Conservation (phyloP, 37 sponge, comb jelly and placozoan species). For the Cliona cf. orientalis region DNA sequence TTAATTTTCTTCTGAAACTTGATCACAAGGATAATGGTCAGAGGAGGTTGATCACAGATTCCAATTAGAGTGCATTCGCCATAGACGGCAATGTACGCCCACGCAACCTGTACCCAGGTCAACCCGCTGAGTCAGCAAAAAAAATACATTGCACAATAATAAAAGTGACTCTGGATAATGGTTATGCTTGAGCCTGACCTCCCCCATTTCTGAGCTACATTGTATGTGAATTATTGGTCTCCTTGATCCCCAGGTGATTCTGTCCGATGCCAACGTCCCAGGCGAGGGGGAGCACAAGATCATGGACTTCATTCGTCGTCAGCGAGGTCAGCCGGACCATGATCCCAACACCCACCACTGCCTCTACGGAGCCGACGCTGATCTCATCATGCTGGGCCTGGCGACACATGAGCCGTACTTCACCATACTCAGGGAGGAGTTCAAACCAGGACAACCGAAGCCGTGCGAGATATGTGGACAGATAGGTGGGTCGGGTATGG, state of each 20-base stretch:
- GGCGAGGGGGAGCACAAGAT: conserved; percentile 99
- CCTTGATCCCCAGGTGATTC: conserved; percentile 89
- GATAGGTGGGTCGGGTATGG: conserved; percentile 70
- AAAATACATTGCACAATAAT: no score
- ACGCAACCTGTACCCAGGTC: no score
- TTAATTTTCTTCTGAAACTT: no score
- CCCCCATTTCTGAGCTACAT: no score
- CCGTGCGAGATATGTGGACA: conserved; percentile 99
- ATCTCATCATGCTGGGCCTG: conserved; percentile 97
- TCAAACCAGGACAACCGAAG: conserved; percentile 84
- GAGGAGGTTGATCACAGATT: no score
- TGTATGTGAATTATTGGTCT: no score
- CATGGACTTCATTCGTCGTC: conserved; percentile 96
- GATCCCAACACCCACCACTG: conserved; percentile 98
- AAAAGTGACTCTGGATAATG: no score
- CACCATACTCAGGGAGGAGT: conserved; percentile 98
- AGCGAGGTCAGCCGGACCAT: conserved; percentile 85
- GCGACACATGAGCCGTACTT: conserved; percentile 99
- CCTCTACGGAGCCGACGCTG: conserved; percentile 99
- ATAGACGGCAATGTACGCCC: no score
- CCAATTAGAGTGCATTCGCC: no score
- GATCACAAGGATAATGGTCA: no score
- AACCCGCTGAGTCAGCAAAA: no score
- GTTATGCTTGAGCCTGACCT: no score
- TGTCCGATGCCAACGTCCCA: conserved; percentile 98